Base-by-base conservation (phyloP, 2,113 vertebrate species). In the Physeter macrocephalus region DNA sequence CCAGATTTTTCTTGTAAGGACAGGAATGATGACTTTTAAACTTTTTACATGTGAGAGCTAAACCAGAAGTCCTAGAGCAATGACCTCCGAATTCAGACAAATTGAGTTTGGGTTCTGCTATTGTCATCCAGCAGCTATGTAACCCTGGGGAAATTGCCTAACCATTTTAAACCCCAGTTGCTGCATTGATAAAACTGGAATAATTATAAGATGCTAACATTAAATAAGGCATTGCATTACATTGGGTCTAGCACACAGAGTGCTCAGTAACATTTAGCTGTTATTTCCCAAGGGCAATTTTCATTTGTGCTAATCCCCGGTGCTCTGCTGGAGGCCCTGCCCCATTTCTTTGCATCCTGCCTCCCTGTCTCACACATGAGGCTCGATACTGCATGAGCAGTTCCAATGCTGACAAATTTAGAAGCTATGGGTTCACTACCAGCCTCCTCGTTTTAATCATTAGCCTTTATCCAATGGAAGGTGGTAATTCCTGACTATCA, bases 201-300 rank as follows among this genome's bases (percentile, higher is more conserved):
- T 96, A 94, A 97, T 94, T 95, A 90, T 43, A 95, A 85, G 93
- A 81, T 74, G 66, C 46, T 94, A 93, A 95, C 87, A 93, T 97
- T 94, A 96, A 94, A 93, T 41, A 94, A 85, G 77, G 61, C 52
- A 75, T 90, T 77, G 64, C 39, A 20, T 77, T 59, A 59, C 61
- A 80, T 11, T 25, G 5, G 15, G 27, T 80, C 74, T 41, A 92
- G 71, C 81, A 85, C 59, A 72, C 0, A 13, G 41, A 61, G 61
- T 27, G n/a, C 86, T 94, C 90, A 66, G 62, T 80, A 85, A 92
- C 86, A 88, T 21, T 82, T 66, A 75, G 88, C 84, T 74, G 39
- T 96, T 96, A 96, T 94, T 96, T 96, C 96, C 94, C 97, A 75
- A 81, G 61, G 59, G 87, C 11, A 54, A 14, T 25, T 84, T 94